Base-by-base conservation (phyloP, 2,888 invertebrate genomes). In the Podotricha telesiphe region DNA sequence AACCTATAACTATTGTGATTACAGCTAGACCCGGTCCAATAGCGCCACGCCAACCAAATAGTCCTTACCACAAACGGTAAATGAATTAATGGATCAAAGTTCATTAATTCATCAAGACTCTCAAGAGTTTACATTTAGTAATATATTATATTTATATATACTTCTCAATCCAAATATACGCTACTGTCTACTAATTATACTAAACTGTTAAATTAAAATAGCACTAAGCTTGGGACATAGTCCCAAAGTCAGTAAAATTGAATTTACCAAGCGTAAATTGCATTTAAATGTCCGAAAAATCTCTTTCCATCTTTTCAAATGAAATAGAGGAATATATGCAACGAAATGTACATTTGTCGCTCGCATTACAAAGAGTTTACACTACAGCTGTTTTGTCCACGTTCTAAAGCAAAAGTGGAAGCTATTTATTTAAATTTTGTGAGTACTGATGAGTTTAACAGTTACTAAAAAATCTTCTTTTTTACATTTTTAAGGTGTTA, bases 221-320 rank as follows among this genome's bases (percentile, higher is more conserved):
- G 5, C 10, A 8, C 55, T 55, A 17, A 53, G 8, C 8, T 22
- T 4, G 2, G 28, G 2, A 22, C 6, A 28, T 1, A 1, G 19
- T 3, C 6, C 3, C 6, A 51, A 15, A 28, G 20, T 22, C 15
- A 65, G 45, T 65, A 47, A 37, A 47, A 55, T 64, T 65, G 28
- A 45, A 34, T 56, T 47, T 19, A 10, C 28, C n/a, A 45, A 28
- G 34, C 34, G 22, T 45, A 45, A 55, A 65, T 63, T 45, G 2
- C 34, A 56, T 65, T 65, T 47, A 19, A 15, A 47, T 51, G 28
- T 65, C 42, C 34, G 55, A 65, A 65, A 65, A 56, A 55, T 56
- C 55, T 45, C 19, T 45, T 53, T 64, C 11, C 59, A 22, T 45
- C 56, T 22, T 65, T 65, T 28, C 15, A 34, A 47, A 47, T 42